Evolutionary conservation across 2,797 vertebrate species (phyloP).

Genomic region (Acipenser oxyrinchus): DNA sequence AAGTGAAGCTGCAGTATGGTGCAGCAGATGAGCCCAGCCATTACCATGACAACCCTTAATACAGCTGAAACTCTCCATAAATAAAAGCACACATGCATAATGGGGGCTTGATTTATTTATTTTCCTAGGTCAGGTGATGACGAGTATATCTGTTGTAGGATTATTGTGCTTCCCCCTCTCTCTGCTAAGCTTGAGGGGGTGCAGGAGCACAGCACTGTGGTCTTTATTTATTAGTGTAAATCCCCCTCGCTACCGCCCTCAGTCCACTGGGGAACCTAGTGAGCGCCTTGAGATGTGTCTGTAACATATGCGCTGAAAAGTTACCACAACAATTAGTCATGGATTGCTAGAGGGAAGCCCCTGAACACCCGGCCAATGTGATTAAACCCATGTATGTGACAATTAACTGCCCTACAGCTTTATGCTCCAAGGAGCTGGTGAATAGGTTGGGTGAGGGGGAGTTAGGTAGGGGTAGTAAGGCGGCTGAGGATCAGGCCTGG

Average conservation of each 20-base stretch:
- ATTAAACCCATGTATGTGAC: slow-evolving; percentile 96
- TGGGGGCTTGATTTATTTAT: not conserved
- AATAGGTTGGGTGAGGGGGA: slow-evolving; percentile 32
- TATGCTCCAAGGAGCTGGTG: slow-evolving; percentile 49
- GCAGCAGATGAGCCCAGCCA: slow-evolving; percentile 69
- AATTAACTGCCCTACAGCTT: slow-evolving; percentile 82
- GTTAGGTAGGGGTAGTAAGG: slow-evolving; percentile 1
- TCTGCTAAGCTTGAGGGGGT: not conserved
- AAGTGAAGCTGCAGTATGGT: slow-evolving; percentile 50
- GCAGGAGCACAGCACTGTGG: not conserved
- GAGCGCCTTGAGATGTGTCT: slow-evolving; percentile 60
- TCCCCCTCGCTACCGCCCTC: not conserved
- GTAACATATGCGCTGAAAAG: slow-evolving; percentile 84
- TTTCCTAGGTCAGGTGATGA: not conserved
- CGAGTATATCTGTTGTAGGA: not conserved
- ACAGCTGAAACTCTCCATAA: slow-evolving; percentile 35
- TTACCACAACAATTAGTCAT: slow-evolving; percentile 76
- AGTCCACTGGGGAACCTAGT: not conserved
- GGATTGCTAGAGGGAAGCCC: slow-evolving; percentile 53
- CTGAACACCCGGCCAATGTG: slow-evolving; percentile 69
- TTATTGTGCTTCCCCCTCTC: no score
- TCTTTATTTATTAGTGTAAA: not conserved
- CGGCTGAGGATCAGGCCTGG: slow-evolving; percentile 29
- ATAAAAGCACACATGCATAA: slow-evolving; percentile 41
- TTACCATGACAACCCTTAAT: slow-evolving; percentile 78